These are phyloP conservation scores for Labeo rohita DNA, from an alignment of 2,113 vertebrate genomes.

Conservation along the genomic window DNA sequence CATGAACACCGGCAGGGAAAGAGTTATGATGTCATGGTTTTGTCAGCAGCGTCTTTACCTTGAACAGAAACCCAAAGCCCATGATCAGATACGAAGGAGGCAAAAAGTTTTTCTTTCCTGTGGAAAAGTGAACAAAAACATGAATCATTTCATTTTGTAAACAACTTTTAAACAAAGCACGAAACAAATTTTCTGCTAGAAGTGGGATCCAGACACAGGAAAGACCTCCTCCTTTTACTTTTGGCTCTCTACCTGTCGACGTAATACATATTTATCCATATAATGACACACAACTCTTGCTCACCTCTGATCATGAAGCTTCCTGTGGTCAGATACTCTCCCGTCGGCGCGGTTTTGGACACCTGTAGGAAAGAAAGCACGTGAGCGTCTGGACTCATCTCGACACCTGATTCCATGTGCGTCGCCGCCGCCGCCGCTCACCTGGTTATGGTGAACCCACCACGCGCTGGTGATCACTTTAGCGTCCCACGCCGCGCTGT, in stretches of 20 bases:
- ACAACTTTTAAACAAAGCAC: not conserved
- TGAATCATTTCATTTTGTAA: not conserved
- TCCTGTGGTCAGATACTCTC: conserved; percentile 97
- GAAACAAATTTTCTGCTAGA: not conserved
- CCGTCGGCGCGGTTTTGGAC: conserved; percentile 96
- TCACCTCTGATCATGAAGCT: conserved; percentile 99
- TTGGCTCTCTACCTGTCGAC: too few species aligned
- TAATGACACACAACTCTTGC: not conserved
- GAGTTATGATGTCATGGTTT: too few species aligned
- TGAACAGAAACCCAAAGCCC: conserved; percentile 98
- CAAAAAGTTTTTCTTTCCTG: conserved; percentile 98
- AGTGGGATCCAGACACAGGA: not conserved
- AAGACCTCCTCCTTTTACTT: too few species aligned
- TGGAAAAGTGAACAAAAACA: not conserved
- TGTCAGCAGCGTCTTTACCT: conserved; percentile 75
- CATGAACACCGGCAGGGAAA: too few species aligned
- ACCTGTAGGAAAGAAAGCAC: conserved; percentile 75
- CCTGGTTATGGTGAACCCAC: conserved; percentile 99
- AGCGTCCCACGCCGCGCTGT: conserved; percentile 97
- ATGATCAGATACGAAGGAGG: conserved; percentile 97
- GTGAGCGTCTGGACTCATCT: not conserved
- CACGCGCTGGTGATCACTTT: conserved; percentile 96
- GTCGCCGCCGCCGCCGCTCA: conserved; percentile 63
- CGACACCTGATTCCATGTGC: not conserved
- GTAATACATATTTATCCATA: too few species aligned